Evolutionary conservation across 1,140 invertebrate genomes (phyloP), one percentile per base, ranked within the genome.

Genomic region (Cryptotermes secundus): DNA sequence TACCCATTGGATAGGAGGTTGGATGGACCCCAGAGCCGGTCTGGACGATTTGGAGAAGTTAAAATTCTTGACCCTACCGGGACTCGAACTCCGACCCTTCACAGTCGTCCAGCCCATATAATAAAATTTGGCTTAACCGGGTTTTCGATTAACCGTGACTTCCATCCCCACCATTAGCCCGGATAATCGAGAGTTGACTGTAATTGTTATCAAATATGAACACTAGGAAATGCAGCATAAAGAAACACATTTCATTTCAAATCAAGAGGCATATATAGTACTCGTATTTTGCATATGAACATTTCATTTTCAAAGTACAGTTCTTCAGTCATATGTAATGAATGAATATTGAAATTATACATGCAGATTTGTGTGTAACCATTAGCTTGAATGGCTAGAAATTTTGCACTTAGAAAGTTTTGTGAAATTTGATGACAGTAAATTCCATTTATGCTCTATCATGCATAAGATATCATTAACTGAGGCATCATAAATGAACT

Each of bases 211-310:
- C 38, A 38, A 38, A 38, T 10, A 3, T 6, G 38, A 38, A 38
- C 10, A 14, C 9, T 42, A 14, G 38, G 38, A 42, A 42, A 42
- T 42, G 38, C 38, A 42, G 38, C 38, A 2, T 42, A 42, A 42
- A 12, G 38, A 42, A 42, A 42, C 6, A 42, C 38, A 42, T 14
- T 59, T n/a, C n/a, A n/a, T n/a, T 59, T 59, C 53, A 59, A 59
- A 59, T 16, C 1, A 19, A 59, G 53, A 59, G 53, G 24, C 26
- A 59, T 1, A 4, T 26, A n/a, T n/a, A n/a, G n/a, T n/a, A n/a
- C n/a, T n/a, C n/a, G n/a, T n/a, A n/a, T 72, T 72, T 72, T 26
- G n/a, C n/a, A n/a, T 72, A 72, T 72, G 59, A 72, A 72, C 26
- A 72, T n/a, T 31, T 31, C n/a, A 31, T 1, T 72, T 72, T 72